Evolutionary conservation across 2,113 vertebrate genomes (phyloP).

Genomic region (Oreotrochilus melanogaster): DNA sequence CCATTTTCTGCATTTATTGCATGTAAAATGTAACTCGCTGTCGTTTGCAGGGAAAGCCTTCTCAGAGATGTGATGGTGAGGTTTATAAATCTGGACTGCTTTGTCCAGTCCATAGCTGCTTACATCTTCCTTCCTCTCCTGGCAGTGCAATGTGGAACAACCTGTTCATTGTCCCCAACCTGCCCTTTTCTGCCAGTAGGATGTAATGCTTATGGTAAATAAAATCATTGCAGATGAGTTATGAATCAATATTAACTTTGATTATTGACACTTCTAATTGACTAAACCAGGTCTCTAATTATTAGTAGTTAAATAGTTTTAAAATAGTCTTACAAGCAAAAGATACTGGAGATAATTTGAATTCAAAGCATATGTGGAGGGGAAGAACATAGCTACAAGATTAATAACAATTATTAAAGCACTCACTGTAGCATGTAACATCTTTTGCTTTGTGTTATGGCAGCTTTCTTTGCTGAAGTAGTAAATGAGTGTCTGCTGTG

Average conservation of each 20-base stretch:
- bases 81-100: not conserved
- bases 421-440: not conserved
- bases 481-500: slow-evolving; percentile 35
- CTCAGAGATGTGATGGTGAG: not conserved
- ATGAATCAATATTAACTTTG: not conserved
- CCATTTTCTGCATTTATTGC: not conserved
- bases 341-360: not conserved
- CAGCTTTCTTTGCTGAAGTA: slow-evolving; percentile 31
- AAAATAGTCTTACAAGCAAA: not conserved
- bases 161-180: not conserved
- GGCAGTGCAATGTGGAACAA: not conserved
- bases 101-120: not conserved
- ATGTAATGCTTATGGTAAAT: not conserved
- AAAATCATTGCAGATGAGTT: not conserved
- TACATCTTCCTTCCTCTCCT: not conserved
- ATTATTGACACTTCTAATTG: not conserved
- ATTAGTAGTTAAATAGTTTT: not conserved
- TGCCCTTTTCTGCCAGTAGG: not conserved
- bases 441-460: slow-evolving; percentile 8
- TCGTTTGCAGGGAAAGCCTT: not conserved
- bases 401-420: slow-evolving; percentile 32
- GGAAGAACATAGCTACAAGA: not conserved
- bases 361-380: not conserved
- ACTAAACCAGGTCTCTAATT: not conserved
- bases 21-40: not conserved